phyloP scores from a whole-genome alignment of 2,888 invertebrate genomes.

The Aethes cnicana region DNA sequence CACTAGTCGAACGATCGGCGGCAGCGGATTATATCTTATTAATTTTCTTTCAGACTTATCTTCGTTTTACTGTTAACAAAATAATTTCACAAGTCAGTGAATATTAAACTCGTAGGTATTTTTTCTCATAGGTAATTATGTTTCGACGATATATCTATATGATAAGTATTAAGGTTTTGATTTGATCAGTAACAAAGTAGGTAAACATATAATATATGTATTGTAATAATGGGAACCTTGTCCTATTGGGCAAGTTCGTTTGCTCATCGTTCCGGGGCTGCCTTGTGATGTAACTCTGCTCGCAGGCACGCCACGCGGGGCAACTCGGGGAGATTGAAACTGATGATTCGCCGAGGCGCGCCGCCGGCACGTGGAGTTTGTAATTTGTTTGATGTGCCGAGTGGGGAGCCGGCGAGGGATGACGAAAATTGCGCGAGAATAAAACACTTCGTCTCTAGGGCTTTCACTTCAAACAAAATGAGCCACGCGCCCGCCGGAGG shows the following conservation, averaged over 20 bases:
- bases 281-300: conserved; percentile 40
- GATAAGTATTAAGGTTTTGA: too few species aligned
- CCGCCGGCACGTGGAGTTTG: conserved; percentile 44
- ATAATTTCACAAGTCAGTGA: too few species aligned
- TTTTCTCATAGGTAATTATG: too few species aligned
- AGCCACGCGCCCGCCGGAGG: conserved; percentile 59
- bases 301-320: conserved; percentile 17
- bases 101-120: too few species aligned
- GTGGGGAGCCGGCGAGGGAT: conserved; percentile 70
- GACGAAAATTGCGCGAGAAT: conserved; percentile 75
- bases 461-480: conserved; percentile 79
- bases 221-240: too few species aligned
- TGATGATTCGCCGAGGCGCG: conserved; percentile 8
- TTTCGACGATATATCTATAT: too few species aligned
- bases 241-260: too few species aligned
- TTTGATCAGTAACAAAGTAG: too few species aligned
- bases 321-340: conserved; percentile 14
- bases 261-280: not conserved
- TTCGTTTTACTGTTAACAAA: too few species aligned
- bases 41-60: too few species aligned
- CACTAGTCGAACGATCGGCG: too few species aligned
- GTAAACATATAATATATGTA: not conserved
- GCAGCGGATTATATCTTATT: too few species aligned
- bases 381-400: conserved; percentile 45
- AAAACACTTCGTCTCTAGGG: conserved; percentile 69